Base-by-base conservation (phyloP, 2,113 vertebrate genomes). In the Dascyllus trimaculatus region DNA sequence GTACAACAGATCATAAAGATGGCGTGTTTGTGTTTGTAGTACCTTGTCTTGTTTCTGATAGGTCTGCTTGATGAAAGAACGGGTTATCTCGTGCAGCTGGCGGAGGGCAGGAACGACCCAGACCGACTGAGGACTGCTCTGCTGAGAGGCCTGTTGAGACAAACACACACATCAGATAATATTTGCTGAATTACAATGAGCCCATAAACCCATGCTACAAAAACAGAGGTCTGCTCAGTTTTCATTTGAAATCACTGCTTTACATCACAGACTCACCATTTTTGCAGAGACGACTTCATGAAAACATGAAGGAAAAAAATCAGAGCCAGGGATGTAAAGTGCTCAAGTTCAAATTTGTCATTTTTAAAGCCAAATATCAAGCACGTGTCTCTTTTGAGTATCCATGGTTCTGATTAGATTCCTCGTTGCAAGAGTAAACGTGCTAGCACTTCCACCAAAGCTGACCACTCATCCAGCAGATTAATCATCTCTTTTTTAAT, bases 1-100 rank as follows among this genome's bases (percentile, higher is more conserved):
- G 5, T 18, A 5, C 4, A 13, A 24, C 4, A 49, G 38, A 18
- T 38, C 5, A n/a, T 40, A 46, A 2, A 26, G 4, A 49, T 26
- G 8, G 56, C 21, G 53, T 14, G 26, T 15, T 43, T 18, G 5
- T 45, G n/a, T 51, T 14, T 17, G 48, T 3, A 87, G 93, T 92
- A 99, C 98, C 97, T 99, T 99, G 92, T 99, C 98, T 91, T 99
- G 98, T 65, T 99, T 99, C 92, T 99, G 98, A 89, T 99, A 99
- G 38, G 97, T 99, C 90, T 99, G 98, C 85, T 99, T 99, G 93
- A 99, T 98, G 90, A 99, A 99, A 0, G 98, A 99, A 0, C 98
- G 97, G 0, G 98, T 99, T 91, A 99, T 99, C 93, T 99, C 98
- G 24, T 99, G 97, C 75, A 99, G 97, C 88, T 99, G 98, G 74